Percentiles rank a stretch among this genome's conserved stretches.
phyloP scores from a whole-genome alignment of 2,113 vertebrate species.

The Micronycteris hirsuta region DNA sequence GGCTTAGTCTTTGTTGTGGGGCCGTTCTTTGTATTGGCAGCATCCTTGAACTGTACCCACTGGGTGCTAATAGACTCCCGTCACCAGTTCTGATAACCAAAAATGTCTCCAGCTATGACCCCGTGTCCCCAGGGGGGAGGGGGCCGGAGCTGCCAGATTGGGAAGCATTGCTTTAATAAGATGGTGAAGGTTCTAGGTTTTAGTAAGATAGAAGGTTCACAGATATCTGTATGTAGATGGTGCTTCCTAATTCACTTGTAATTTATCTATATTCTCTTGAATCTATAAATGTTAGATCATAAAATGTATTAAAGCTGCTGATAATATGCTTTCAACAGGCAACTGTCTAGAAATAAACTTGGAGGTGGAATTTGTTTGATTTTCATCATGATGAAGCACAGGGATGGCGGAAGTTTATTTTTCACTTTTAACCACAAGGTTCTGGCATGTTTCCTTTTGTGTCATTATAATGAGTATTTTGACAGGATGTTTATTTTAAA shows the following conservation, averaged over 20 bases:
- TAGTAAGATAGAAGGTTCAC: background rate
- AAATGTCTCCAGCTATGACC: background rate
- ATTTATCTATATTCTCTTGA: background rate
- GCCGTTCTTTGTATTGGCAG: background rate
- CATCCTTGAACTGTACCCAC: background rate
- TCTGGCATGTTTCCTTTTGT: background rate
- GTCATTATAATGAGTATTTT: background rate
- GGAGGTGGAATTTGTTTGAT: background rate
- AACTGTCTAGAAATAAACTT: slow-evolving; percentile 11
- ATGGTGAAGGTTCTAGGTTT: background rate
- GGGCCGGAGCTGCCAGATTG: background rate
- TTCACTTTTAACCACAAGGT: background rate
- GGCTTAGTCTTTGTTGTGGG: background rate
- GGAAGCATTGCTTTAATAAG: background rate
- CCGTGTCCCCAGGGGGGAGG: background rate
- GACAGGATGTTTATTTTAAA: slow-evolving; percentile 33
- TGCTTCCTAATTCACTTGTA: background rate
- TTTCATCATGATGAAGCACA: background rate
- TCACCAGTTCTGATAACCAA: background rate
- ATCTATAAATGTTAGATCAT: background rate
- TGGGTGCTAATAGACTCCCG: background rate
- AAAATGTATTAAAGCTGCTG: background rate
- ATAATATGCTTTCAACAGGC: background rate
- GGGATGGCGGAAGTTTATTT: background rate
- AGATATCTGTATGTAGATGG: background rate